Base-by-base conservation (phyloP, 2,888 invertebrate species). In the Tetheella fluctuosa region DNA sequence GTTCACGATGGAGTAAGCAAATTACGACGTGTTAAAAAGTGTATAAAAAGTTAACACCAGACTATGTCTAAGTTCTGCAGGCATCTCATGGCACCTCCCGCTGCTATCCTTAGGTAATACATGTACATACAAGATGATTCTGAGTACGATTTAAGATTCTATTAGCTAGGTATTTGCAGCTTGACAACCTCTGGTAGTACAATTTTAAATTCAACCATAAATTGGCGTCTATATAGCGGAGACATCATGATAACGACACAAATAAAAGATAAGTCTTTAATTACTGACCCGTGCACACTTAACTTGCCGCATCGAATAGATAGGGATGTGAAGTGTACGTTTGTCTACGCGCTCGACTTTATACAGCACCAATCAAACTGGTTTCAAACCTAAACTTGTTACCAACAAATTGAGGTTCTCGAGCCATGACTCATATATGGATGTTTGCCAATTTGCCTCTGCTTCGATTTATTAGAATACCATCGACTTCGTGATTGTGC, bases 221-320 rank as follows among this genome's bases (percentile, higher is more conserved):
- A 87, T 86, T 78, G 76, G 74, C 69, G 71, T 74, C 77, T 69
- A n/a, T n/a, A n/a, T n/a, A 67, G 70, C 74, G 71, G 37, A 74
- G 85, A 81, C 81, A 77, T 77, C 79, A 78, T 80, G 85, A 86
- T 86, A 86, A 83, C 80, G 80, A 83, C 79, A 86, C 87, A 88
- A 88, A 88, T 88, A 86, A 88, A 55, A 86, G 82, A 73, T 71
- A 70, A 72, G 75, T 76, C 80, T 80, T 83, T 86, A 86, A 88
- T 86, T 87, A 86, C 79, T 76, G 65, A 68, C 69, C 68, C 59
- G 54, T 64, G 64, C 64, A 67, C 67, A 68, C 68, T 68, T 67
- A 60, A 61, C 65, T 67, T 64, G 59, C 69, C 53, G 59, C 53
- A 53, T 59, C 62, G 62, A 68, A 60, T 58, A 66, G 67, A 73